Evolutionary conservation across 2,797 vertebrate species (phyloP), one percentile per base, ranked within the genome.

Genomic region (Enteromius trimaculatus): DNA sequence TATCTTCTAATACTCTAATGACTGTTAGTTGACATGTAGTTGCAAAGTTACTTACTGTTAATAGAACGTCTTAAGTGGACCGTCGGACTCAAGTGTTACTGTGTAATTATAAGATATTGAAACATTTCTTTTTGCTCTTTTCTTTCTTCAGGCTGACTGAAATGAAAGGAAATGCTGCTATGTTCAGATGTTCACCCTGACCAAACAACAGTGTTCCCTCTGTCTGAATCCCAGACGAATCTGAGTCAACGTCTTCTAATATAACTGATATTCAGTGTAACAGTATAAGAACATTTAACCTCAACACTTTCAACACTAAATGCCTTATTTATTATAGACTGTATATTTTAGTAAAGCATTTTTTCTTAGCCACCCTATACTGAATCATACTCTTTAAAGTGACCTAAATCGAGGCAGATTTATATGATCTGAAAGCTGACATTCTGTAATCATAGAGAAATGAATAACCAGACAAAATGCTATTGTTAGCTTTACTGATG

Each of bases 81-180:
- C 11, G 14, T 47, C 44, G 13, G 4, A 42, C 10, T 42, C 10
- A 44, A 44, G 44, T 47, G 44, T 14, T 44, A 44, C 11, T 26
- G 16, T 51, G 19, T 21, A 49, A 78, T 78, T 51, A 14, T 16
- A 31, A 0, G 0, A 51, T 8, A 76, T 76, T 58, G 6, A 76
- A 16, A 6, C 51, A 26, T 75, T 42, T 42, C 0, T n/a, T 23
- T 34, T 58, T 47, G 39, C 60, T 51, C 3, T 29, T 31, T 72
- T 58, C 7, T 29, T 10, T 55, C 16, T 68, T 64, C 17, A 87
- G 69, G 23, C 31, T 21, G 79, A 77, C 72, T 49, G 51, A 78
- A 79, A 78, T 7, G 10, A 69, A 70, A 60, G 42, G 74, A 77
- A 69, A 60, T 77, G 84, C 85, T 87, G 85, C 85, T 84, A 85